Base-by-base conservation (phyloP, 2,888 invertebrate species). In the Pelosia muscerda region DNA sequence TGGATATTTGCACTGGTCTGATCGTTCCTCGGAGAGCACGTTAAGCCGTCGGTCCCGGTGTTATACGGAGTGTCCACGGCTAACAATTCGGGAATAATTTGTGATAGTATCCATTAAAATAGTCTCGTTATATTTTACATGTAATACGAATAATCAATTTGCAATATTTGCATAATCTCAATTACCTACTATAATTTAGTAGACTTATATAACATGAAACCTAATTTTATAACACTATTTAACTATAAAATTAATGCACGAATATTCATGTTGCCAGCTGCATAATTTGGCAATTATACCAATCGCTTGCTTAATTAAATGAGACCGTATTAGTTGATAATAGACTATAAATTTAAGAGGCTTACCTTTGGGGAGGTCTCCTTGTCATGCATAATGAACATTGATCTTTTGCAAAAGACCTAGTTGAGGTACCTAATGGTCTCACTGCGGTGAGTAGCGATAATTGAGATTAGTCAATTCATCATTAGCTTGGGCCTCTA, bases 401-500 rank as follows among this genome's bases (percentile, higher is more conserved):
- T 56, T 31, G 53, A 55, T 58, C 31, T 68, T 31, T 74, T 25
- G 23, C 55, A 64, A 55, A 22, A 34, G 26, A 69, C 26, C 72
- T 75, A 69, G 60, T 34, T 59, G 66, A 63, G 26, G 57, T 19
- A n/a, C n/a, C n/a, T n/a, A 10, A 4, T 25, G 15, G 8, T 15
- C 19, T 56, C 69, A 57, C 26, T 49, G 59, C 25, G 19, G 25
- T 19, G 23, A 19, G 23, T 38, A 59, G 38, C 38, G 6, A 19
- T 15, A 23, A 34, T 34, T 0, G 2, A 23, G 2, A 23, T 57
- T 23, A 23, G 3, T 22, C 23, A 9, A 55, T 55, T 23, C 3
- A 8, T 19, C 49, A 49, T 49, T 49, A 49, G n/a, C n/a, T n/a
- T n/a, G n/a, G n/a, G n/a, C n/a, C n/a, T n/a, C n/a, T n/a, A n/a